These are phyloP conservation scores for Spea multiplicata DNA, from an alignment of 2,113 vertebrate species.

Conservation along the genomic window DNA sequence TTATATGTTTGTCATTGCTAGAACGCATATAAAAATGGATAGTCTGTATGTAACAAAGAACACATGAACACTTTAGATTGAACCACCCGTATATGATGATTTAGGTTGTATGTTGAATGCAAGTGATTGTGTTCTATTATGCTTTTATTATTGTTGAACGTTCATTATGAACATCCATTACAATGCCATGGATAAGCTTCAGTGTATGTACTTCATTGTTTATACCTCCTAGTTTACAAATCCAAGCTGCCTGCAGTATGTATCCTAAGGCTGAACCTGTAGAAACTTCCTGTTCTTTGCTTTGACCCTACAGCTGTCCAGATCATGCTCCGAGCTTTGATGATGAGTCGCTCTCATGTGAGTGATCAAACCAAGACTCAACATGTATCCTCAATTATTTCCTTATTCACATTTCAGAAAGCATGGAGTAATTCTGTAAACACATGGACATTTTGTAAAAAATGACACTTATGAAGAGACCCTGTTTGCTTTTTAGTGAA, in stretches of 20 bases:
- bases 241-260: constrained; percentile 32
- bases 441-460: background rate
- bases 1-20: too few relatives aligned
- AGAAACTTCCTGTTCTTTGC: constrained; percentile 33
- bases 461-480: too few relatives aligned
- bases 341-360: constrained; percentile 40
- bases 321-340: constrained; percentile 41
- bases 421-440: background rate
- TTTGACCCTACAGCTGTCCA: constrained; percentile 40
- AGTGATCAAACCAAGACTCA: constrained; percentile 36
- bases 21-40: too few relatives aligned
- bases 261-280: constrained; percentile 31
- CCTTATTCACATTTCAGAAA: background rate
- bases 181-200: constrained; percentile 2
- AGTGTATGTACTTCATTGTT: constrained; percentile 36
- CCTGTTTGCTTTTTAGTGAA: too few relatives aligned
- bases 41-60: too few relatives aligned
- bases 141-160: too few relatives aligned
- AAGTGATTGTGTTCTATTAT: too few relatives aligned
- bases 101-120: too few relatives aligned
- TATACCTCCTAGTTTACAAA: constrained; percentile 34
- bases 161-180: constrained; percentile 12
- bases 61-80: too few relatives aligned
- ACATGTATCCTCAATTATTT: constrained; percentile 16
- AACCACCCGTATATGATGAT: too few relatives aligned